A percentile compares a stretch with the other conserved stretches of the same genome.
phyloP scores from a whole-genome alignment of 2,113 vertebrate genomes.

The Antechinus stuartii region DNA sequence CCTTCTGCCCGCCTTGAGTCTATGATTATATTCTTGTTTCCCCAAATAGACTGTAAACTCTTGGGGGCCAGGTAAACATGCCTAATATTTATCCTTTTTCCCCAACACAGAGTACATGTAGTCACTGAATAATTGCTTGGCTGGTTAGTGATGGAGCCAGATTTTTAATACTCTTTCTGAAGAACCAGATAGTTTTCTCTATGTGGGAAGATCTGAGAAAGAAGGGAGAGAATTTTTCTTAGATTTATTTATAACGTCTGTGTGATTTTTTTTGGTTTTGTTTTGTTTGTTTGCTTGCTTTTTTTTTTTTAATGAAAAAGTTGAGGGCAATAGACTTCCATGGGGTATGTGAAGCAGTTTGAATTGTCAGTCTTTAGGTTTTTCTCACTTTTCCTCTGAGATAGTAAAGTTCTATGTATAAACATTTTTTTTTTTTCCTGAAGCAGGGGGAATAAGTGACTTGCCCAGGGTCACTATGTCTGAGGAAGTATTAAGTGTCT shows the following conservation, averaged over 20 bases:
- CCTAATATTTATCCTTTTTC: not conserved
- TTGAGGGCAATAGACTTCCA: not conserved
- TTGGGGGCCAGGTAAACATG: not conserved
- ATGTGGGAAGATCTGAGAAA: not conserved
- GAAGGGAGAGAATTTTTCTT: not conserved
- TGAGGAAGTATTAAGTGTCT: no score
- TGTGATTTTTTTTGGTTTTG: not conserved
- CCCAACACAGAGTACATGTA: not conserved
- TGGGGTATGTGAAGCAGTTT: not conserved
- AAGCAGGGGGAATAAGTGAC: no score
- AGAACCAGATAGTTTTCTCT: not conserved
- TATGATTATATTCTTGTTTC: not conserved
- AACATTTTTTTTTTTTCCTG: not conserved
- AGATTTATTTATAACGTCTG: not conserved
- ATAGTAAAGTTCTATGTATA: not conserved
- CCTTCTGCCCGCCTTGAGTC: not conserved
- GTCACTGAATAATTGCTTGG: not conserved
- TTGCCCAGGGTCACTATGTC: no score
- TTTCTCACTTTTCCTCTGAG: not conserved
- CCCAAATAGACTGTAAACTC: not conserved
- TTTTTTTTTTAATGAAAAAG: not conserved
- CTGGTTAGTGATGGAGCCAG: not conserved
- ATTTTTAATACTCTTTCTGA: not conserved
- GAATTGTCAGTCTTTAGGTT: not conserved
- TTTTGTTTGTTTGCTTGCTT: not conserved